A percentile compares a stretch with the other conserved stretches of the same genome.
phyloP scores from a whole-genome alignment of 2,888 invertebrate genomes.

The Ectemnius lituratus region DNA sequence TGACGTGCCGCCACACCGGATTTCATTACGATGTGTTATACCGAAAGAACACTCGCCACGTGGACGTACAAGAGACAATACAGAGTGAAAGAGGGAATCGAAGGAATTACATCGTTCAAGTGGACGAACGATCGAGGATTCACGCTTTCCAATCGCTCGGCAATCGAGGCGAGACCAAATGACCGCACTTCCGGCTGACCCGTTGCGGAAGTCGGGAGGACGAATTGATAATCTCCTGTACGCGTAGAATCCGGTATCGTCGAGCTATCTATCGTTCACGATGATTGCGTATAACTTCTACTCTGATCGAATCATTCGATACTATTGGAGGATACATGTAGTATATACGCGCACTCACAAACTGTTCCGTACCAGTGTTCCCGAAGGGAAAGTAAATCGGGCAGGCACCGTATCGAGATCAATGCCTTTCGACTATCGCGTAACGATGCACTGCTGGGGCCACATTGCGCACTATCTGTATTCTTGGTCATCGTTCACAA shows the following conservation, averaged over 20 bases:
- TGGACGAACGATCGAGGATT: conserved; percentile 8
- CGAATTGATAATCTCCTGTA: neutral
- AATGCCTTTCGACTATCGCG: conserved; percentile 37
- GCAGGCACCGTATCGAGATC: conserved; percentile 34
- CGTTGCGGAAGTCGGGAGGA: neutral
- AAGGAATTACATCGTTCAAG: too few relatives aligned
- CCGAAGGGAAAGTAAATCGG: conserved; percentile 45
- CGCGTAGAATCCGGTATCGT: neutral
- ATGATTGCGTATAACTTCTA: conserved; percentile 5
- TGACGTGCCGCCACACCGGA: conserved; percentile 24
- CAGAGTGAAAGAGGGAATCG: too few relatives aligned
- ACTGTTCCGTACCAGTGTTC: conserved; percentile 20
- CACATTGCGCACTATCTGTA: neutral
- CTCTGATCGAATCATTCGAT: conserved; percentile 16
- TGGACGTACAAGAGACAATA: too few relatives aligned
- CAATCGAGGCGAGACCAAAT: too few relatives aligned
- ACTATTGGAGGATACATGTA: too few relatives aligned
- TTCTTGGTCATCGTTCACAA: too few relatives aligned
- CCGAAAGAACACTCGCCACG: too few relatives aligned
- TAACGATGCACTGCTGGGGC: conserved; percentile 32
- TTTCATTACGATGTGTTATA: too few relatives aligned
- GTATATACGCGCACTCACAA: neutral
- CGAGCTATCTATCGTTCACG: conserved; percentile 9
- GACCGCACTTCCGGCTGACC: neutral
- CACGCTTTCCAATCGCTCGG: neutral